phyloP scores from a whole-genome alignment of 1,140 invertebrate genomes.

The Drosophila fuyamai region DNA sequence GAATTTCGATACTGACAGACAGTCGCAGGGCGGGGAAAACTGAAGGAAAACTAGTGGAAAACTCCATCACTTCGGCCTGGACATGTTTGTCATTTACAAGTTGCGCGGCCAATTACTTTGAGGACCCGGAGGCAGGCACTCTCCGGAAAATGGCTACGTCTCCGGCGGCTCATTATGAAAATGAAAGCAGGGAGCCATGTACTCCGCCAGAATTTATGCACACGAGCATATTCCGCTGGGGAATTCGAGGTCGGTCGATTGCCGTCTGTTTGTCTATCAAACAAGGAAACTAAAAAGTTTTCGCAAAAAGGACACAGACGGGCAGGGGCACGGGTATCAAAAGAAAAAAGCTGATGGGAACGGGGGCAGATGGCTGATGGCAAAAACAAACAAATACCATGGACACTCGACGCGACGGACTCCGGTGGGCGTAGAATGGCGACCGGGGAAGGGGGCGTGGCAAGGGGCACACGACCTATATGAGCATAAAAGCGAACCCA shows the following conservation, averaged over 20 bases:
- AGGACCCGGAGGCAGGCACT: constrained; percentile 34
- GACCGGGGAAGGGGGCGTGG: constrained; percentile 24
- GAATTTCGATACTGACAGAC: constrained; percentile 61
- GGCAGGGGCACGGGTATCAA: constrained; percentile 14
- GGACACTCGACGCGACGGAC: constrained; percentile 54
- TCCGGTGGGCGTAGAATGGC: constrained; percentile 41
- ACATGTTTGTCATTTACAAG: constrained; percentile 64
- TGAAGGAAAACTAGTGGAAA: constrained; percentile 17
- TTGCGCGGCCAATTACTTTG: constrained; percentile 59
- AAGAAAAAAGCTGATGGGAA: constrained; percentile 34
- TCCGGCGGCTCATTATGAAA: constrained; percentile 72
- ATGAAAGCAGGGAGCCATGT: constrained; percentile 59
- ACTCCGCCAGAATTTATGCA: constrained; percentile 71
- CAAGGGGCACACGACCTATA: constrained; percentile 66
- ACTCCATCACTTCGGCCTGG: constrained; percentile 22
- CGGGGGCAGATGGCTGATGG: constrained; percentile 46
- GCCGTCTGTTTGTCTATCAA: constrained; percentile 64
- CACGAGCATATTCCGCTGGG: constrained; percentile 73
- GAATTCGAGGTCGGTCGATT: constrained; percentile 52
- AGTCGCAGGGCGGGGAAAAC: constrained; percentile 13
- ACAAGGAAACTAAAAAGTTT: constrained; percentile 77
- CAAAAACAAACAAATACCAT: constrained; percentile 71
- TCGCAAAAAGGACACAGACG: constrained; percentile 57
- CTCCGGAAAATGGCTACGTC: constrained; percentile 27
- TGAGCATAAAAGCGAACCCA: constrained; percentile 47